Evolutionary conservation across 1,140 invertebrate genomes (phyloP).

Genomic region (Kradibia gibbosae): DNA sequence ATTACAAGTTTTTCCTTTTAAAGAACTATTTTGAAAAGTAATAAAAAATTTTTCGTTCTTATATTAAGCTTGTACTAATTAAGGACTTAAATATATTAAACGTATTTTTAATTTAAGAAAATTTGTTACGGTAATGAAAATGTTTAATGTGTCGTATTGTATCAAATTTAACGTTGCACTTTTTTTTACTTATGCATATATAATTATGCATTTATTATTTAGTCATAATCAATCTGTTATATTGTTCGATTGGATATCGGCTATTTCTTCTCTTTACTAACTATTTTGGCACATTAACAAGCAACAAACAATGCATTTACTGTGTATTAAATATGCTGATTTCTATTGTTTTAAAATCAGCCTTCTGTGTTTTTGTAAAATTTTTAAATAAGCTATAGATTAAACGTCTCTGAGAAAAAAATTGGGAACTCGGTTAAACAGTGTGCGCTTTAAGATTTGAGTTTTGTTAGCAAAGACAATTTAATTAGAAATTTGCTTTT

Average conservation of each 20-base stretch:
- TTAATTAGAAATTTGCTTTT: constrained; percentile 7
- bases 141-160: not conserved
- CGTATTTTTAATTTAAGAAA: no score
- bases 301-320: constrained; percentile 19
- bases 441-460: constrained; percentile 19
- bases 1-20: constrained; percentile 26
- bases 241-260: not conserved
- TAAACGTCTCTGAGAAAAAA: constrained; percentile 33
- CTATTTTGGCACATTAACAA: constrained; percentile 48
- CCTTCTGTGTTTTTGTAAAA: constrained; percentile 43
- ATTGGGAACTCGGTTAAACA: constrained; percentile 5
- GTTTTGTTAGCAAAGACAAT: constrained; percentile 17
- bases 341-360: no score
- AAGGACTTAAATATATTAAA: constrained; percentile 21
- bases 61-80: no score
- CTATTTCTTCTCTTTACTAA: constrained; percentile 30
- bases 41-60: no score
- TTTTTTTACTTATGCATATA: not conserved
- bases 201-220: constrained; percentile 6
- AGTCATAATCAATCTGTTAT: not conserved
- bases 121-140: constrained; percentile 36
- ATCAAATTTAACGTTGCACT: not conserved
- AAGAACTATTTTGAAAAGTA: constrained; percentile 30
- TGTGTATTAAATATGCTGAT: not conserved
- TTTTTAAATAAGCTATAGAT: constrained; percentile 41